phyloP scores from a whole-genome alignment of 2,113 vertebrate genomes.

The Garra rufa region DNA sequence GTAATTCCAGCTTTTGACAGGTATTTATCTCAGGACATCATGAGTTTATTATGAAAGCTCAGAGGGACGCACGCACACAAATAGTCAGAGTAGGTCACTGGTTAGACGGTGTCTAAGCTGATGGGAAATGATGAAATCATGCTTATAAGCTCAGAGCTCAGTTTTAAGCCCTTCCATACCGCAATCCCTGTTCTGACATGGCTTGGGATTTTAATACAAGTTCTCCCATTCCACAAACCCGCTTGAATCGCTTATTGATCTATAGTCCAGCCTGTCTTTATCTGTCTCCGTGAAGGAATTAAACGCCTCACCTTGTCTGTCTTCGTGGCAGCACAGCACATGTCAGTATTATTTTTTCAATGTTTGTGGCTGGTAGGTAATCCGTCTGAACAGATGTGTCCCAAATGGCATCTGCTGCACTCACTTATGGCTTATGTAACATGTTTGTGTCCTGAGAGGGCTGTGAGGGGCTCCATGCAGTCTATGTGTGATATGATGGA shows the following conservation, averaged over 20 bases:
- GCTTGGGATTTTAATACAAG: conserved; percentile 32
- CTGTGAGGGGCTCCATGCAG: conserved; percentile 23
- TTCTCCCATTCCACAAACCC: conserved; percentile 33
- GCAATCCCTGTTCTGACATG: conserved; percentile 20
- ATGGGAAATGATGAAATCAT: conserved; percentile 52
- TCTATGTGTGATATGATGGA: conserved; percentile 44
- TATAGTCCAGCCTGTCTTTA: conserved; percentile 27
- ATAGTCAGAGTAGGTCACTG: conserved; percentile 32
- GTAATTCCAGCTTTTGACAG: conserved; percentile 62
- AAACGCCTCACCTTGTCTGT: conserved; percentile 41
- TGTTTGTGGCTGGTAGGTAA: conserved; percentile 56
- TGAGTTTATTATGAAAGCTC: conserved; percentile 56
- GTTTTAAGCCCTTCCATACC: conserved; percentile 44
- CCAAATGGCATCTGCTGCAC: conserved; percentile 51
- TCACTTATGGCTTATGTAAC: conserved; percentile 53
- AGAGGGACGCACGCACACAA: conserved; percentile 22
- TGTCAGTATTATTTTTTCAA: conserved; percentile 41
- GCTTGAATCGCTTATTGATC: conserved; percentile 36
- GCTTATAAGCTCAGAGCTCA: conserved; percentile 45
- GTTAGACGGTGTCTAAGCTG: conserved; percentile 22
- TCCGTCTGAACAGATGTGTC: conserved; percentile 59
- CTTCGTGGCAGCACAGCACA: conserved; percentile 35
- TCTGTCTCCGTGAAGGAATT: conserved; percentile 33
- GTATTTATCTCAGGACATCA: conserved; percentile 61
- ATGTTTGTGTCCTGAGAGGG: conserved; percentile 52